Evolutionary conservation across 2,888 invertebrate species (phyloP), one percentile per base, ranked within the genome.

Genomic region (Tuberolachnus salignus): DNA sequence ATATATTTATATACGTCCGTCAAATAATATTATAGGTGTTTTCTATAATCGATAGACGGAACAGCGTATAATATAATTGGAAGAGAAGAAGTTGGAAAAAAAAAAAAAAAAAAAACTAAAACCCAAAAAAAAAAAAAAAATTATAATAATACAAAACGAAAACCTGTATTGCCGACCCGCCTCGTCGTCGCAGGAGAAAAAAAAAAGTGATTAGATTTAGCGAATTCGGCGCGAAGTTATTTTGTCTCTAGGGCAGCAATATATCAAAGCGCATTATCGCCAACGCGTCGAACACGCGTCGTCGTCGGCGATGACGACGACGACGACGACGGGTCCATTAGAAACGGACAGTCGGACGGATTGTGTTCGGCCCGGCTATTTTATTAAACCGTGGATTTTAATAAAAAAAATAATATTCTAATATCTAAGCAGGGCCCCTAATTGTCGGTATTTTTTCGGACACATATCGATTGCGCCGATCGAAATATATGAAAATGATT

Each of bases 181-280:
- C 34, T 34, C 55, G 26, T 21, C 55, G 14, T 42, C 4, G 16
- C 10, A 21, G 55, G 34, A 55, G 10, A 42, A 34, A 26, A 67
- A 26, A 67, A 61, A 72, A 72, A 46, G 19, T 19, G 72, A 72
- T 72, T 72, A 61, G 51, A 53, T 73, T 66, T 55, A 66, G 59
- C 78, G 19, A 61, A 69, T 49, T 69, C 55, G 44, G 59, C 21
- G 67, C 67, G 46, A 78, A 75, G 66, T 75, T 66, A 75, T 66
- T 67, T 78, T 69, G 67, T 78, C 78, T 59, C 49, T 16, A 49
- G 78, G 78, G 78, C 78, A 78, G 34, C 16, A 34, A 67, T 78
- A 67, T 59, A 78, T 78, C 78, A 69, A 42, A 63, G 11, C 63
- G 51, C 21, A 53, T 73, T 63, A 63, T 63, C 73, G 42, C 42